Base-by-base conservation (phyloP, 2,888 invertebrate genomes). In the Seira ritae region DNA sequence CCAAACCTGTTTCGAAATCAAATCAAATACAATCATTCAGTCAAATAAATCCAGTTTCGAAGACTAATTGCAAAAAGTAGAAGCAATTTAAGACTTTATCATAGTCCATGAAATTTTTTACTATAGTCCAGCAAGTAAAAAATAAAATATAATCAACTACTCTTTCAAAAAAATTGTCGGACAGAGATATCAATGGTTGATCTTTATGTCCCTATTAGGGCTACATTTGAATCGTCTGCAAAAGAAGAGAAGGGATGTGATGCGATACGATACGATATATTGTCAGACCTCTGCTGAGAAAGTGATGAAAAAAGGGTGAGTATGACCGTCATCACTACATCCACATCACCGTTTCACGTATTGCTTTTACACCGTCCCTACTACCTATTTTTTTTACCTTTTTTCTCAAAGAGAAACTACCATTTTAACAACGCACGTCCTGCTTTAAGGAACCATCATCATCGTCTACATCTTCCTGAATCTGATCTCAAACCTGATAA, bases 401-500 rank as follows among this genome's bases (percentile, higher is more conserved):
- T 31, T 31, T 8, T 8, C 8, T 31, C 8, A 31, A 31, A 31
- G 31, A 31, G 31, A 2, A 71, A 71, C 50, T 20, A 42, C 37
- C 37, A 46, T 70, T 55, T 55, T 55, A 50, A 31, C 60, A 72
- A 24, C 15, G 24, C 60, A 60, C 31, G 24, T 15, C 74, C 74
- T 66, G 37, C 62, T 65, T 22, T 31, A 31, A 31, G 31, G 31
- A 31, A 31, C 31, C 31, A 31, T 31, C 31, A 8, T 20, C 72
- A 67, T 69, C 66, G 19, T n/a, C 42, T 4, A 31, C 31, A 31
- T 31, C 31, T 4, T 31, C 23, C 17, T 10, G 68, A 31, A 73
- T 73, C 46, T 80, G 80, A 80, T 80, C 80, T 74, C 62, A 67
- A 55, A 12, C 50, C 46, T 66, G 81, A 81, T 81, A 81, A 81